Base-by-base conservation (phyloP, 2,888 invertebrate species). In the Chrysolina haemoptera region DNA sequence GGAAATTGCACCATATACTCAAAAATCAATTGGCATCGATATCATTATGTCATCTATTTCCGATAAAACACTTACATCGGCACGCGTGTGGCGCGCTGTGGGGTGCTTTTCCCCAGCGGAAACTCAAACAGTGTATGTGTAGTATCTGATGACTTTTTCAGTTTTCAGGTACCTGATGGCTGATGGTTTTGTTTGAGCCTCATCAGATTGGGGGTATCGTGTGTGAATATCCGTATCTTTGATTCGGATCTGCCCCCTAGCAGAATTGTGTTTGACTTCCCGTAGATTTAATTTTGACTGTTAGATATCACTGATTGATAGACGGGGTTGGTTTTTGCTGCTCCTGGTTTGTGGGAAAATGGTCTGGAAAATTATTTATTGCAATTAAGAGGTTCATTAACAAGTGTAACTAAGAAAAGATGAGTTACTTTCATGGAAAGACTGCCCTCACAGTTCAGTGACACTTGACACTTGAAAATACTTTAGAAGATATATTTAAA, bases 61-160 rank as follows among this genome's bases (percentile, higher is more conserved):
- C 78, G 83, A 84, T 84, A 82, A 84, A 83, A 84, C 82, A 82
- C 84, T 83, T 79, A 78, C 74, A 75, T 72, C 63, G 83, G 77
- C 83, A 83, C 84, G 81, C 83, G 83, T 46, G 55, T 65, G 59
- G 40, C 69, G 59, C 68, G 2, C 22, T 16, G 40, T 70, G 41
- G 76, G 78, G 76, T 69, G 70, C 68, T 18, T 40, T 64, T 59
- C 73, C 77, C 76, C 75, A 55, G 68, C 70, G 73, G 78, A 75
- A 78, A 76, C 76, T 72, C 77, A 72, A 79, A 66, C 77, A 76
- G 75, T 78, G 74, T 76, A 78, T 70, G 62, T 62, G 67, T 62
- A 74, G 64, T 78, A 78, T 77, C 77, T 73, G 80, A 79, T 79
- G 78, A 76, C 80, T 78, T 78, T 74, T 71, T 71, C 66, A 70